A percentile compares a stretch with the other conserved stretches of the same genome.
Evolutionary conservation across 1,140 invertebrate species (phyloP).

Genomic region (Lepidurus couesii): DNA sequence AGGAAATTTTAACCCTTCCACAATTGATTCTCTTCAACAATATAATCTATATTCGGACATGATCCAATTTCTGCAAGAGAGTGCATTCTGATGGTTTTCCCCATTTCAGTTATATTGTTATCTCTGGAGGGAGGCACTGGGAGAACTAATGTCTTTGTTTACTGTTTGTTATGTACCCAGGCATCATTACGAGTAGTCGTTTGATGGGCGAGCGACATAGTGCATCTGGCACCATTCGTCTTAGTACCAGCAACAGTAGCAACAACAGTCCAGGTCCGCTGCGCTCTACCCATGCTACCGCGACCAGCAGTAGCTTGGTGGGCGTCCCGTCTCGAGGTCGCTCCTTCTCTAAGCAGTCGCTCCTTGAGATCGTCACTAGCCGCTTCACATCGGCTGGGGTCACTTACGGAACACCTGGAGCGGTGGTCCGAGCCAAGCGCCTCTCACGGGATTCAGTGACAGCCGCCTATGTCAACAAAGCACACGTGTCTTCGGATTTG

Average conservation of each 20-base stretch:
- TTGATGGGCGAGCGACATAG: conserved; percentile 48
- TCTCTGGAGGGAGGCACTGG: conserved; percentile 40
- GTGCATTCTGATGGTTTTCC: neutral
- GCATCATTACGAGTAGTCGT: conserved; percentile 51
- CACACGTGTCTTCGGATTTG: conserved; percentile 60
- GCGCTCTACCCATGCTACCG: conserved; percentile 41
- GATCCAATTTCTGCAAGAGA: too few species aligned
- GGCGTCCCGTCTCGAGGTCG: conserved; percentile 33
- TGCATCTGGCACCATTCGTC: conserved; percentile 41
- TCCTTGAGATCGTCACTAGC: conserved; percentile 61
- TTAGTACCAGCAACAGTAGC: conserved; percentile 33
- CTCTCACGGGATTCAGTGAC: conserved; percentile 67
- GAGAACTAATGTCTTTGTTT: conserved; percentile 40
- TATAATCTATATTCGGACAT: neutral
- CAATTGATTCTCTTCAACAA: neutral
- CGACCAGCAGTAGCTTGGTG: neutral
- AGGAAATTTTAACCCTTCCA: neutral
- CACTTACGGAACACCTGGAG: conserved; percentile 36
- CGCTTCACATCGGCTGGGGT: conserved; percentile 53
- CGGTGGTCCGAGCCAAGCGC: conserved; percentile 47
- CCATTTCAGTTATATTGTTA: conserved; percentile 41
- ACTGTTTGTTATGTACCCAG: conserved; percentile 42
- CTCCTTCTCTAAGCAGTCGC: conserved; percentile 53
- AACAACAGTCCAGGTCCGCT: conserved; percentile 43
- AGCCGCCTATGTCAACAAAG: conserved; percentile 60